Conservation (phyloP, 2,113 vertebrate genomes). For the Lasiurus borealis region DNA sequence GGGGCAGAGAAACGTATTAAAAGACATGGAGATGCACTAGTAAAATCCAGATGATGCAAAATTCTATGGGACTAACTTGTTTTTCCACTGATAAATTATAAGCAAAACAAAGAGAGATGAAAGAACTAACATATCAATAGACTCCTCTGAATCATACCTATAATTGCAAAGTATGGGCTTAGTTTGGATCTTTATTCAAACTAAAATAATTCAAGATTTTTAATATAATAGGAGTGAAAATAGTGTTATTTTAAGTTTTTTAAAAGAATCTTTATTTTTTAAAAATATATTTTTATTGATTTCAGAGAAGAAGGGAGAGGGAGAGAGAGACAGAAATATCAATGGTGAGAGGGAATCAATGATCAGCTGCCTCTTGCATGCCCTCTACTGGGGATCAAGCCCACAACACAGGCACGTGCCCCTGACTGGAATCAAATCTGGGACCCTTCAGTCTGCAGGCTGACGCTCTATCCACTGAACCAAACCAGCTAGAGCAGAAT, state of each 20-base stretch:
- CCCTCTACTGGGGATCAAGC: no score
- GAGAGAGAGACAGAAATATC: no score
- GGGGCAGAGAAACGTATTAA: neutral
- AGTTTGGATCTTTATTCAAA: conserved; percentile 11
- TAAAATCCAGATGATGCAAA: conserved; percentile 17
- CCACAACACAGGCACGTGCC: no score
- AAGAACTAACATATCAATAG: neutral
- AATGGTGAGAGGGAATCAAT: no score
- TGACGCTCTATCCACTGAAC: no score
- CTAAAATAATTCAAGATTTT: conserved; percentile 13
- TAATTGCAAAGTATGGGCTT: neutral
- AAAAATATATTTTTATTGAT: neutral
- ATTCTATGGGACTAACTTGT: neutral
- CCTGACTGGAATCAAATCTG: no score
- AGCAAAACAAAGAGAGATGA: conserved; percentile 12
- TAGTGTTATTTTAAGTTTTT: neutral
- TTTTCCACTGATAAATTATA: neutral
- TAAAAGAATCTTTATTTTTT: neutral
- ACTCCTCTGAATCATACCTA: neutral
- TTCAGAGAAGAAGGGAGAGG: no score
- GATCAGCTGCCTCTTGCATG: no score
- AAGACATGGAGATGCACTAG: neutral
- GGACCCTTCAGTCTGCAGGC: no score
- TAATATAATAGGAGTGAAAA: neutral
- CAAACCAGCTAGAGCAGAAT: no score